Evolutionary conservation across 2,888 invertebrate genomes (phyloP), one percentile per base, ranked within the genome.

Genomic region (Drosophila cracens): DNA sequence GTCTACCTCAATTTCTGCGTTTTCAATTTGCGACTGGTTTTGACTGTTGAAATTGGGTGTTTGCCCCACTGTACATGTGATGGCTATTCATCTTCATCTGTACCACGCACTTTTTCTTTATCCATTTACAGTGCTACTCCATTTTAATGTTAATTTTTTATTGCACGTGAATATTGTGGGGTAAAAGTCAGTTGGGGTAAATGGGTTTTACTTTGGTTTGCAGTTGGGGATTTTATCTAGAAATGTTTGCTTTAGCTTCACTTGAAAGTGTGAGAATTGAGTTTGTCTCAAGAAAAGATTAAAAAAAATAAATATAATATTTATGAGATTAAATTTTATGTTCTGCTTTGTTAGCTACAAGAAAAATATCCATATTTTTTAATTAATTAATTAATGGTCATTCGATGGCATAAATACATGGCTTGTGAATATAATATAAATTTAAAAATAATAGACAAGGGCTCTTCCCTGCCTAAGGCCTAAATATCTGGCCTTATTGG

Each of bases 81-180:
- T 40, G 63, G 48, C 74, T 51, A 86, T 79, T 68, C 79, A 78
- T 85, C 85, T 76, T 80, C 77, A 87, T 84, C 74, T 69, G 58
- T 58, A 74, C 78, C 81, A 82, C 75, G 78, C 74, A 70, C 71
- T 79, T 83, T 82, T 80, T 81, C 13, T 4, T 27, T 27, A 75
- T 79, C 87, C 88, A 71, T 85, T 87, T 86, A 87, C 82, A 82
- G 49, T 25, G 21, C 16, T 25, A 46, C 11, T 27, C 51, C 18
- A 33, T 46, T 29, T 18, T 53, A 65, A 74, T 76, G 58, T 59
- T 51, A 36, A 61, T 89, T 87, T 86, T 90, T 88, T 91, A 92
- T 90, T 86, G 87, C 89, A 85, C 82, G 87, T 91, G 90, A 90
- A 91, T 89, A 83, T 79, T 52, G 27, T 18, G 11, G 21, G 36